A percentile compares a stretch with the other conserved stretches of the same genome.
Conservation (phyloP, 2,113 vertebrate genomes). For the Sinosuthora webbiana region DNA sequence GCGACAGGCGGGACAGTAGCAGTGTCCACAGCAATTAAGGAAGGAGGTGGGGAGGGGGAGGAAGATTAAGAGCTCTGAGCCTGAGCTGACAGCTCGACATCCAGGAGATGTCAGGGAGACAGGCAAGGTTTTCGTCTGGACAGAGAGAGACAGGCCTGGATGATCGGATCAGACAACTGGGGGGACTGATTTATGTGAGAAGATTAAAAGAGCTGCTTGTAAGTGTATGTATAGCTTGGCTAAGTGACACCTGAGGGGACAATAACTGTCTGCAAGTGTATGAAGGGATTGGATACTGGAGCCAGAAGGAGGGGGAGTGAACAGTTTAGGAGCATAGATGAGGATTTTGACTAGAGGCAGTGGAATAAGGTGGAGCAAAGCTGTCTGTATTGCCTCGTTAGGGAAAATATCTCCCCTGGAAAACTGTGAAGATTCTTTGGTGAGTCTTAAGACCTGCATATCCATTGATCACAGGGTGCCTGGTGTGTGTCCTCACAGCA, state of each 20-base stretch:
- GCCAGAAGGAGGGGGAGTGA: background rate
- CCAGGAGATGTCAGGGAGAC: conserved; percentile 47
- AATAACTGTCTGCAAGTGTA: conserved; percentile 47
- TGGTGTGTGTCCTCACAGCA: background rate
- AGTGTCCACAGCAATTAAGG: background rate
- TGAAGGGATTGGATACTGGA: background rate
- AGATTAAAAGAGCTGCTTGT: conserved; percentile 64
- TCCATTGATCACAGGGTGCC: background rate
- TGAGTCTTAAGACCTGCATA: background rate
- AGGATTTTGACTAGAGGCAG: background rate
- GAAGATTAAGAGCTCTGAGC: conserved; percentile 60
- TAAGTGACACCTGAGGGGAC: conserved; percentile 65
- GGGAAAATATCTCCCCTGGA: background rate
- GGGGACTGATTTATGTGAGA: conserved; percentile 56
- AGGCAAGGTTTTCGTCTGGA: background rate
- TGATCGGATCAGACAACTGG: conserved; percentile 50
- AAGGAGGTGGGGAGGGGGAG: conserved; percentile 9
- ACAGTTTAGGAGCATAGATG: background rate
- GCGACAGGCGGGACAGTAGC: background rate
- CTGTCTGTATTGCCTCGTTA: fast-evolving
- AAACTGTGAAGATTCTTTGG: background rate
- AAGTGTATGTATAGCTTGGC: conserved; percentile 46
- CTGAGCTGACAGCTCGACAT: conserved; percentile 53
- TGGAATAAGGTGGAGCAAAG: background rate
- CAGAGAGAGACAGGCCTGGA: conserved; percentile 20